Evolutionary conservation across 35 echinoderm and acorn worm genomes (phyloP), one percentile per base, ranked within the genome.

Genomic region (Ophiothrix spiculata): DNA sequence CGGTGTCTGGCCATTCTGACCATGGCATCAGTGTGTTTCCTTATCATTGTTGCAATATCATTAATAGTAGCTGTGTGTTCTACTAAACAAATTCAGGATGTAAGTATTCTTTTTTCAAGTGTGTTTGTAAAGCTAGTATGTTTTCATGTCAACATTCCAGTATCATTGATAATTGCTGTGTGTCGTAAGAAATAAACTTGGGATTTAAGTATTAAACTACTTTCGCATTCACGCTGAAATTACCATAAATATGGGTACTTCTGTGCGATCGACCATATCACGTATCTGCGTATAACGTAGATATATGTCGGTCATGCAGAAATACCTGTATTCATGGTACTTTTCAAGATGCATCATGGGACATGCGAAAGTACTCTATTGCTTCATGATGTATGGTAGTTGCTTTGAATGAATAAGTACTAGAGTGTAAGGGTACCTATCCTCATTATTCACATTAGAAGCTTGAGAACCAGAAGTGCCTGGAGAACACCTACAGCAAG

Each of bases 1-100:
- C 56, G 81, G 49, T 84, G 81, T 35, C 63, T 84, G 81, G 81
- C 46, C 34, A 32, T 84, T 33, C 81, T 84, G 0, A 84, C 81
- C 23, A 32, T 84, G 6, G 54, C 46, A 54, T 64, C 46, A 13
- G 33, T 84, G 40, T 33, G 63, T 54, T 56, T 84, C 34, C 56
- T 84, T 32, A 60, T 64, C 35, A 4, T 84, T 4, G 81, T 84
- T 14, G 81, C 63, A 74, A 60, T 60, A 54, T 33, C 81, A 36
- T 45, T n/a, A n/a, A n/a, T 84, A 37, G 81, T 45, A 32, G n/a
- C 23, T 36, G 81, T 84, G 23, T 84, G 81, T 35, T 64, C 54
- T 15, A 84, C 49, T 28, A 33, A 38, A 2, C 21, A 41, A 84
- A 31, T 60, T 4, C 78, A 80, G 1, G 29, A 36, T 35, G 81